Base-by-base conservation (phyloP, 2,888 invertebrate species). In the Eupithecia pulchellata region DNA sequence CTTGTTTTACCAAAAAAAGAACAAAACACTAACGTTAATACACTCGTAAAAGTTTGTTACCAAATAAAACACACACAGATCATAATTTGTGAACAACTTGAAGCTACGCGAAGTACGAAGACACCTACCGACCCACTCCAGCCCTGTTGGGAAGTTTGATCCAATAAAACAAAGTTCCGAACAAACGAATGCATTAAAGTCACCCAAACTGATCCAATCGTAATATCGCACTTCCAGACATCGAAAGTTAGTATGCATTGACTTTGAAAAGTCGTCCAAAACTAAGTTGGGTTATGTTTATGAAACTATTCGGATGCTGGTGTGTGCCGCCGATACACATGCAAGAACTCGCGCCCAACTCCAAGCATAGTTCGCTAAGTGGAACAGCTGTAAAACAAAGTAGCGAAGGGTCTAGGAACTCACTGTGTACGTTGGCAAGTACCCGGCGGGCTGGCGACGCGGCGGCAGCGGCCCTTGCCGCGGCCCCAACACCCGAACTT, bases 181-280 rank as follows among this genome's bases (percentile, higher is more conserved):
- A 92, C 93, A 92, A 93, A 93, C 91, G 92, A 93, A 93, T 93
- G 93, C 92, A 93, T 93, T 93, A 91, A 92, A 93, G 89, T 89
- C 91, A 86, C 89, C 89, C 89, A 87, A 92, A 92, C 89, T 92
- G 92, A 93, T 93, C 92, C 91, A 92, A 91, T 93, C 91, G 92
- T 93, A 92, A 93, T 92, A 93, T 92, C 91, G 88, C 91, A 91
- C 91, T 90, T 87, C 88, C 90, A 92, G 91, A 93, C 93, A 92
- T 92, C 91, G 91, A 91, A 93, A 94, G 93, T 94, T 93, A 93
- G 93, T 92, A 94, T 94, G 93, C 93, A 93, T 94, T 94, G 93
- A 94, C 93, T 94, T 94, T 94, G 93, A 93, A 94, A 93, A 93
- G 93, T 94, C 89, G 93, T 92, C 93, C 93, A 91, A 93, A 94